phyloP scores from a whole-genome alignment of 2,888 invertebrate species.

The Aphodius sticticus region DNA sequence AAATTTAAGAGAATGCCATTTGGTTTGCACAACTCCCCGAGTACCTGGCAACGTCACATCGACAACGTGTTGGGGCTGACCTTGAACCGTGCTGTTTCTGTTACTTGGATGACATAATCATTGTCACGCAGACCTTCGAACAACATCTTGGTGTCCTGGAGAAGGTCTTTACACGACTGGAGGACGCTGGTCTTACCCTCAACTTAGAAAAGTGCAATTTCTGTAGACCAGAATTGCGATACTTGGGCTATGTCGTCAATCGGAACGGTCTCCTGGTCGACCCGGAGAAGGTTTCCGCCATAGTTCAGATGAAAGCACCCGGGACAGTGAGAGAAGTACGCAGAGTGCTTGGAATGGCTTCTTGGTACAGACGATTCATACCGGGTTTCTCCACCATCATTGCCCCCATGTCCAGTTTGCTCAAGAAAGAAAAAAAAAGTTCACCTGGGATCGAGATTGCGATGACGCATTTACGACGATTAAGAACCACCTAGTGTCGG shows the following conservation, averaged over 20 bases:
- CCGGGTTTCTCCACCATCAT: neutral
- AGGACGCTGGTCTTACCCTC: slow-evolving; percentile 40
- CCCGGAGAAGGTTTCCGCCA: slow-evolving; percentile 19
- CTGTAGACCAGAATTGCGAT: slow-evolving; percentile 41
- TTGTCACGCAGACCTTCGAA: slow-evolving; percentile 9
- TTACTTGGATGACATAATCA: slow-evolving; percentile 34
- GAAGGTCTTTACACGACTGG: slow-evolving; percentile 34
- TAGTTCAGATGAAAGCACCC: slow-evolving; percentile 43
- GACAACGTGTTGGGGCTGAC: slow-evolving; percentile 45
- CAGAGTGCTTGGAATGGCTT: slow-evolving; percentile 42
- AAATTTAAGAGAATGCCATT: slow-evolving; percentile 50
- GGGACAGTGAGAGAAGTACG: slow-evolving; percentile 40
- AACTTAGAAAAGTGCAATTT: slow-evolving; percentile 47
- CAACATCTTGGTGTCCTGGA: slow-evolving; percentile 34
- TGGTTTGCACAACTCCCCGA: slow-evolving; percentile 47
- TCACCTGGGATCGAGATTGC: slow-evolving; percentile 30
- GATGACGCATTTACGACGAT: slow-evolving; percentile 27
- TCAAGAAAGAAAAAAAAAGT: neutral
- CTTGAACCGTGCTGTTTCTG: slow-evolving; percentile 39
- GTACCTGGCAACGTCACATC: slow-evolving; percentile 48
- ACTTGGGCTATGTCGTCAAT: slow-evolving; percentile 49
- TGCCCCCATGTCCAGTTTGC: too few relatives aligned
- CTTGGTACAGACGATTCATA: slow-evolving; percentile 38
- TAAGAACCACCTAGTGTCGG: slow-evolving; percentile 27
- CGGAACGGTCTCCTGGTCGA: slow-evolving; percentile 38